Evolutionary conservation across 2,888 invertebrate genomes (phyloP).

Genomic region (Parascotia fuliginaria): DNA sequence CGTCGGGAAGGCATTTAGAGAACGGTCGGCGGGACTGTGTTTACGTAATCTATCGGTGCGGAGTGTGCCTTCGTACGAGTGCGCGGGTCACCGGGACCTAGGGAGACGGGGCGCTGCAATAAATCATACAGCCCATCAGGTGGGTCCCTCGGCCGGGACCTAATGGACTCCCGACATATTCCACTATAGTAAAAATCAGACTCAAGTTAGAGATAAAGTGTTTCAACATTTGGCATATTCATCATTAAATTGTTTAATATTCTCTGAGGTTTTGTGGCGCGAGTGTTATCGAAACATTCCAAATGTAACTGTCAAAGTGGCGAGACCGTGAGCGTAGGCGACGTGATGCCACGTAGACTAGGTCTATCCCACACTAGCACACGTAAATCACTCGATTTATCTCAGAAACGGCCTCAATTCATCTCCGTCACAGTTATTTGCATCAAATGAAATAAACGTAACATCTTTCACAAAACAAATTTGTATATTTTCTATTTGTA

Average conservation of each 20-base stretch:
- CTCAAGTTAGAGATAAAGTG: constrained; percentile 1
- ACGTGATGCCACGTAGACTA: not conserved
- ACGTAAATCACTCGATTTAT: not conserved
- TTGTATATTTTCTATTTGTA: not conserved
- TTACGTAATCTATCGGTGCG: constrained; percentile 4
- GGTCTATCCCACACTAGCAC: not conserved
- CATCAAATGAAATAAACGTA: not conserved
- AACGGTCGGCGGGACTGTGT: not conserved
- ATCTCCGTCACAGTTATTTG: too few relatives aligned
- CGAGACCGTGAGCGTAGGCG: not conserved
- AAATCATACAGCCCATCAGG: constrained; percentile 17
- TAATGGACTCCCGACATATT: constrained; percentile 5
- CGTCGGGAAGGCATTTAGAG: constrained; percentile 4
- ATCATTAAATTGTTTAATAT: not conserved
- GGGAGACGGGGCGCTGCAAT: constrained; percentile 4
- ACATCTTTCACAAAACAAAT: not conserved
- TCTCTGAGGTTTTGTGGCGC: not conserved
- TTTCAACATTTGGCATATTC: not conserved
- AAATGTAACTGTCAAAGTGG: not conserved
- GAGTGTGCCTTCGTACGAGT: not conserved
- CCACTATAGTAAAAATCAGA: constrained; percentile 1
- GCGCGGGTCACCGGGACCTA: not conserved
- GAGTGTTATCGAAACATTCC: not conserved
- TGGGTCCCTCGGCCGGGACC: constrained; percentile 2
- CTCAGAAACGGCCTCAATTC: too few relatives aligned